Evolutionary conservation across 2,797 vertebrate genomes (phyloP).

Genomic region (Tiaroga cobitis): DNA sequence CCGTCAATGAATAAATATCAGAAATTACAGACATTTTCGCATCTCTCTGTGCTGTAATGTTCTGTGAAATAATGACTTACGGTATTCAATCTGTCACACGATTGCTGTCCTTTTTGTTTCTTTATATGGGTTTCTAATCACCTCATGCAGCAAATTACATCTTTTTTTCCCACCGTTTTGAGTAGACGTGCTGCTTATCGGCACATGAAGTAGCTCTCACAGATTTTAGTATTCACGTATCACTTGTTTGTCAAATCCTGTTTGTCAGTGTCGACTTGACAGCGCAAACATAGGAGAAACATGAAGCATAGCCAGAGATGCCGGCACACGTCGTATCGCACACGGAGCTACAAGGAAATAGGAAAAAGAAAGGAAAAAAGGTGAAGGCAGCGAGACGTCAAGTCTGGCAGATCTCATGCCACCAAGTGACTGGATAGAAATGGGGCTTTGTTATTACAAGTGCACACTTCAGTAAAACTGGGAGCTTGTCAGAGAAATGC

Average conservation of each 20-base stretch:
- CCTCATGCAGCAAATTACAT: constrained; percentile 23
- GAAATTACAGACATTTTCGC: constrained; percentile 63
- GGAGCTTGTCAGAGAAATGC: constrained; percentile 51
- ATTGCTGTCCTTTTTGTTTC: constrained; percentile 51
- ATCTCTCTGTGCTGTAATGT: constrained; percentile 52
- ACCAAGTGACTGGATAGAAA: constrained; percentile 58
- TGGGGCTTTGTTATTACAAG: constrained; percentile 61
- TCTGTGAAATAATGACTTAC: constrained; percentile 53
- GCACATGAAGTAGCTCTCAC: constrained; percentile 27
- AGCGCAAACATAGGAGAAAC: constrained; percentile 47
- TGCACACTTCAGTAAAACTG: constrained; percentile 56
- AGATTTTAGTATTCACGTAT: constrained; percentile 33
- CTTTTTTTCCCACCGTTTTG: constrained; percentile 25
- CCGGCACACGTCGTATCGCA: constrained; percentile 10
- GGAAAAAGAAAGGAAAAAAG: constrained; percentile 46
- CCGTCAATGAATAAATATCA: constrained; percentile 67
- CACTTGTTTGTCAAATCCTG: constrained; percentile 44
- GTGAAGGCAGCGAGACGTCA: constrained; percentile 54
- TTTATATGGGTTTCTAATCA: constrained; percentile 27
- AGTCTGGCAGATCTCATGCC: constrained; percentile 60
- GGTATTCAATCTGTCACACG: constrained; percentile 51
- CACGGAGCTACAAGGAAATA: constrained; percentile 48
- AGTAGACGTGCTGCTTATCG: constrained; percentile 27
- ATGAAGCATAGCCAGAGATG: constrained; percentile 51
- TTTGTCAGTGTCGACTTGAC: constrained; percentile 38